These are phyloP conservation scores for Merops nubicus DNA, from an alignment of 2,113 vertebrate genomes.

Conservation along the genomic window DNA sequence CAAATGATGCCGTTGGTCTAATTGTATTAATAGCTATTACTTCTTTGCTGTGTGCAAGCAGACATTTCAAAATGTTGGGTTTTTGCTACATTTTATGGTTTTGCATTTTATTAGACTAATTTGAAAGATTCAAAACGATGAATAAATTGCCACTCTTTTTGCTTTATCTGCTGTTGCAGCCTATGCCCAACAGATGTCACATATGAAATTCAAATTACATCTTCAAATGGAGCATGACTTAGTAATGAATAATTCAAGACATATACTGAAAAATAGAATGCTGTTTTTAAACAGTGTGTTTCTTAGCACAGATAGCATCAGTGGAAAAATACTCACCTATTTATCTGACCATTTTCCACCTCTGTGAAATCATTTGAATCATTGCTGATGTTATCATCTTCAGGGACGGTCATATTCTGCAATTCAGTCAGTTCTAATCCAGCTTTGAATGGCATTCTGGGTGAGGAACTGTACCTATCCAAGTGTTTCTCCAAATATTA, in stretches of 20 bases:
- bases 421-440: conserved; percentile 81
- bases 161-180: conserved; percentile 68
- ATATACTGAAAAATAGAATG: conserved; percentile 63
- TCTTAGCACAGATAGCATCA: conserved; percentile 22
- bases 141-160: conserved; percentile 70
- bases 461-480: conserved; percentile 15
- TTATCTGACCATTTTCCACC: conserved; percentile 81
- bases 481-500: conserved; percentile 36
- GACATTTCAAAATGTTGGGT: background rate
- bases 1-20: background rate
- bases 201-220: conserved; percentile 78
- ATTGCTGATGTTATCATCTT: conserved; percentile 83
- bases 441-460: conserved; percentile 81
- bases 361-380: conserved; percentile 84
- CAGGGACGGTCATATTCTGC: conserved; percentile 82
- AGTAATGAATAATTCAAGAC: conserved; percentile 74
- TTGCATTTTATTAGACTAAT: conserved; percentile 69
- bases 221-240: conserved; percentile 74
- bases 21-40: background rate
- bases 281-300: conserved; percentile 59
- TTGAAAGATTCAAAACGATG: conserved; percentile 52
- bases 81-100: conserved; percentile 29
- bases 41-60: background rate
- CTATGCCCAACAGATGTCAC: conserved; percentile 74
- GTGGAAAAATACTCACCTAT: conserved; percentile 79